These are phyloP conservation scores for Desmophyllum pertusum DNA, from an alignment of 92 coral and sea anemone genomes.

Conservation along the genomic window DNA sequence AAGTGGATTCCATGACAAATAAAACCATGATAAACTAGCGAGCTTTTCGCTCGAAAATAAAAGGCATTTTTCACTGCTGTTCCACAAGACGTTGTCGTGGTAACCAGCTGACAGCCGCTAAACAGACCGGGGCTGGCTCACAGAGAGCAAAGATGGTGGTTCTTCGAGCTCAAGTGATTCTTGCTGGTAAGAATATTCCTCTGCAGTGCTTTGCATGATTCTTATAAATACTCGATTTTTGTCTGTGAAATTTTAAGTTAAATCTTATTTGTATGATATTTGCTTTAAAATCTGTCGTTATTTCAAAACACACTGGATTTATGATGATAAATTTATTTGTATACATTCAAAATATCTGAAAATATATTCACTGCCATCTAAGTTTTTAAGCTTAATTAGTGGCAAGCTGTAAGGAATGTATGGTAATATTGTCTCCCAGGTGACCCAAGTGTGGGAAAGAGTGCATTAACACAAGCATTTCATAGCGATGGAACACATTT, in stretches of 20 bases:
- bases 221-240: not conserved
- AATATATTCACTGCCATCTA: no score
- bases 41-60: not conserved
- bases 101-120: conserved; percentile 29
- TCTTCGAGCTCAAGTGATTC: conserved; percentile 83
- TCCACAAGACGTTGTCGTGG: conserved; percentile 34
- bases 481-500: conserved; percentile 98
- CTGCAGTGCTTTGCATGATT: not conserved
- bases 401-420: no score
- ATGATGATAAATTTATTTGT: not conserved
- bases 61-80: not conserved
- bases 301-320: not conserved
- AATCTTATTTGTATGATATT: not conserved
- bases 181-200: conserved; percentile 69
- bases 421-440: conserved; percentile 50
- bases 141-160: conserved; percentile 75
- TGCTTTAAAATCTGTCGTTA: not conserved
- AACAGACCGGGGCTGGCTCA: conserved; percentile 50
- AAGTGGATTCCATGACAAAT: not conserved
- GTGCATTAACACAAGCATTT: conserved; percentile 89
- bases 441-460: conserved; percentile 95
- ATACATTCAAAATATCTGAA: no score
- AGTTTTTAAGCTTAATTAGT: no score
- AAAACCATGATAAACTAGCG: not conserved
- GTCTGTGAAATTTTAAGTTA: not conserved